Evolutionary conservation across 2,888 invertebrate genomes (phyloP), one percentile per base, ranked within the genome.

Genomic region (Adelphocoris suturalis): DNA sequence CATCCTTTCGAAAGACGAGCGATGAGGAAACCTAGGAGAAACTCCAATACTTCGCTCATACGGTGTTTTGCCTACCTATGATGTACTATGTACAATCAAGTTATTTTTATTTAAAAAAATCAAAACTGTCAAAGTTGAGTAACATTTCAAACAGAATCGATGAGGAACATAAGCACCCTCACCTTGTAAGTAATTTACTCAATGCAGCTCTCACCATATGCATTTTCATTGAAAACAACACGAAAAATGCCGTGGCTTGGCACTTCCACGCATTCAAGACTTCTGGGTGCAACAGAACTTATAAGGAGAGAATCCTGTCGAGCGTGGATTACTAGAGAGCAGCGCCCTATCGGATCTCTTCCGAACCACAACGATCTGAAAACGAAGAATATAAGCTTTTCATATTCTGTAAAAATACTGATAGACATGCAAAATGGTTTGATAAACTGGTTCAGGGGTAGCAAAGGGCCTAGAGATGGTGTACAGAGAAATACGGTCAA

Each of bases 281-380:
- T 90, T 90, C 48, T 84, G 12, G 57, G 75, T 11, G 68, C 19
- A 13, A 93, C 93, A 27, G 93, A 93, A 3, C 93, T 92, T 12
- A 94, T 76, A 5, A 92, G 48, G 5, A 91, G 13, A 16, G 37
- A 55, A 14, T 90, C 14, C 14, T 89, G 89, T 23, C 89, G 85
- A n/a, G 27, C 5, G 48, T 92, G 93, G 93, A 94, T 94, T 68
- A 99, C 93, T 81, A 99, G 94, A 93, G 98, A 97, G 92, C 97
- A 96, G 92, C 99, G 94, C 57, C 99, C 99, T 93, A 97, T 95
- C 91, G 95, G 94, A 93, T 99, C 99, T 92, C 98, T 95, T 0
- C 96, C 96, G 93, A 98, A 98, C 94, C 96, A 97, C 68, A 88
- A 11, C 11, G 78, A 52, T 78, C 88, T 88, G 23, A 14, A 61